Evolutionary conservation across 2,113 vertebrate genomes (phyloP).

Genomic region (cattle (Bos taurus)): DNA sequence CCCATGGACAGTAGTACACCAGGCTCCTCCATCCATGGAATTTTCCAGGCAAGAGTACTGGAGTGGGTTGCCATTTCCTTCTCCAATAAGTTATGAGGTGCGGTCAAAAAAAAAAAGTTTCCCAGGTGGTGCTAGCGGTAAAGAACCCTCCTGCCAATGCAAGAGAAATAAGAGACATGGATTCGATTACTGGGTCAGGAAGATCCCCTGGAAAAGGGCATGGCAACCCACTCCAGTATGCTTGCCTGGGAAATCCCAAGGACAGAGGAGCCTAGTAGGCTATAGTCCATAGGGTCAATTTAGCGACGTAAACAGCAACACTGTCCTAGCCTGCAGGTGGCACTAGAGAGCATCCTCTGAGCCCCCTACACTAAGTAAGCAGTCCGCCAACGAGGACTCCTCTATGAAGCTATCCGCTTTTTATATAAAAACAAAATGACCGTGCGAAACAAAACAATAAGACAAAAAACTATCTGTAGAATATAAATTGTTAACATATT

Average conservation of each 20-base stretch:
- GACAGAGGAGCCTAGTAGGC: neutral
- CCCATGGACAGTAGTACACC: neutral
- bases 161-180: neutral
- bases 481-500: neutral
- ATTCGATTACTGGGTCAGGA: neutral
- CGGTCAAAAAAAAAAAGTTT: neutral
- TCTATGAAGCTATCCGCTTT: neutral
- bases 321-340: neutral
- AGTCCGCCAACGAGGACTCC: neutral
- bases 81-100: neutral
- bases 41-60: neutral
- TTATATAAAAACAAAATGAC: neutral
- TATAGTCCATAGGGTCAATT: neutral
- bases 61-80: neutral
- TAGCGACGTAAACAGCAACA: neutral
- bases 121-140: neutral
- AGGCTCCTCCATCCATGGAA: neutral
- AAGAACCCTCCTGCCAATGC: neutral
- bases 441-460: neutral
- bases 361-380: neutral
- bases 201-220: neutral
- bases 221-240: neutral
- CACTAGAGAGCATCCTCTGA: neutral
- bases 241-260: neutral
- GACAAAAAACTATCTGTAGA: neutral